Base-by-base conservation (phyloP, 1,140 invertebrate species). In the Drosophila pseudoananassae region DNA sequence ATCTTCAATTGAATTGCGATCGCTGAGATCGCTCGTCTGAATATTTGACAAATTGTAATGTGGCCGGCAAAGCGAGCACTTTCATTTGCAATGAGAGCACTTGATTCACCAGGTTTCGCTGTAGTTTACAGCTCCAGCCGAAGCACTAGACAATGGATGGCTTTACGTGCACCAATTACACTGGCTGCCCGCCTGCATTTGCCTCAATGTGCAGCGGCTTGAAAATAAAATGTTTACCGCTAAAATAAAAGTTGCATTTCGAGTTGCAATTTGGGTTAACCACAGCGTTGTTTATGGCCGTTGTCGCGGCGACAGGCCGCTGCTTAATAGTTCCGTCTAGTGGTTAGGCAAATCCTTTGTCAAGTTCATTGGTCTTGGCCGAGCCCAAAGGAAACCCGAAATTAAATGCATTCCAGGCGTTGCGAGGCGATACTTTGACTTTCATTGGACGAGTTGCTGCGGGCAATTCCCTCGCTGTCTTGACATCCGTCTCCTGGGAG, bases 121-220 rank as follows among this genome's bases (percentile, higher is more conserved):
- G 20, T 51, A 54, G 56, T 46, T 43, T 43, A 69, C 27, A 40
- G 29, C 47, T 27, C 20, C 8, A 59, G 53, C 54, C 27, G 23
- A 27, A 23, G 52, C 51, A 38, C 69, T 52, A 74, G 71, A 75
- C 71, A 75, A 75, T 75, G 71, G 63, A 27, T 76, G 53, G 76
- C 71, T 77, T 77, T 76, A 70, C 61, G 74, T 63, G 77, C 81
- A 85, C 81, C 76, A 84, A 84, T 84, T 84, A 54, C 72, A 79
- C 27, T 69, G 25, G 40, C 60, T 53, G 43, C 52, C n/a, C 46
- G 49, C 40, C 71, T 53, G 77, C 55, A 25, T 50, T 59, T 75
- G 61, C 82, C 78, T 78, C 78, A 68, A 88, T 87, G 82, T 87
- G 82, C 82, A 87, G 56, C 77, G 66, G 60, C 70, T 74, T 76